Conservation (phyloP, 1,140 invertebrate genomes). For the Drosophila fuyamai region DNA sequence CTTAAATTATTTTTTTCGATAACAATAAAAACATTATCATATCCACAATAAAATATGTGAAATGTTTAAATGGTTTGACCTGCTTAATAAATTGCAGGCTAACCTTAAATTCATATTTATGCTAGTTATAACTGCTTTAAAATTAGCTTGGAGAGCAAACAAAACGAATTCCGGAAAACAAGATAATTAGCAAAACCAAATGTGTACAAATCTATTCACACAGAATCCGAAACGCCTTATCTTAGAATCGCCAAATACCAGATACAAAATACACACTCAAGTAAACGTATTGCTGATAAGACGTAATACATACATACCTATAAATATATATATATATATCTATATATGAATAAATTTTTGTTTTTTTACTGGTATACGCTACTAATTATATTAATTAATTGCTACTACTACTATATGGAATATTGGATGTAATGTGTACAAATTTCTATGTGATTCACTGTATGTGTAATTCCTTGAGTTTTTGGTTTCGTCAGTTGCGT, state of each 20-base stretch:
- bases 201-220: constrained; percentile 44
- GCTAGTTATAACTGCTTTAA: constrained; percentile 1
- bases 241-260: constrained; percentile 40
- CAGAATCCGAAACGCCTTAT: constrained; percentile 33
- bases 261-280: constrained; percentile 52
- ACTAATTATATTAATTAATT: constrained; percentile 76
- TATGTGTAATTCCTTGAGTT: constrained; percentile 77
- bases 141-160: constrained; percentile 13
- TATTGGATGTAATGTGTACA: constrained; percentile 84
- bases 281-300: constrained; percentile 62
- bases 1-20: neutral
- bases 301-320: constrained; percentile 50
- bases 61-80: too few species aligned
- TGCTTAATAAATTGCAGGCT: neutral
- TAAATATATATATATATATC: constrained; percentile 63
- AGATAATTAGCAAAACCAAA: constrained; percentile 25
- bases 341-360: constrained; percentile 64
- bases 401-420: constrained; percentile 78
- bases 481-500: constrained; percentile 13
- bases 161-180: neutral
- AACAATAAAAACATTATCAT: neutral
- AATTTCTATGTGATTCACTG: constrained; percentile 84
- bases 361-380: constrained; percentile 72
- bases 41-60: too few species aligned
- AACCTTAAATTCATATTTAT: neutral